Base-by-base conservation (phyloP, 2,113 vertebrate species). In the Phrynocephalus versicolor region DNA sequence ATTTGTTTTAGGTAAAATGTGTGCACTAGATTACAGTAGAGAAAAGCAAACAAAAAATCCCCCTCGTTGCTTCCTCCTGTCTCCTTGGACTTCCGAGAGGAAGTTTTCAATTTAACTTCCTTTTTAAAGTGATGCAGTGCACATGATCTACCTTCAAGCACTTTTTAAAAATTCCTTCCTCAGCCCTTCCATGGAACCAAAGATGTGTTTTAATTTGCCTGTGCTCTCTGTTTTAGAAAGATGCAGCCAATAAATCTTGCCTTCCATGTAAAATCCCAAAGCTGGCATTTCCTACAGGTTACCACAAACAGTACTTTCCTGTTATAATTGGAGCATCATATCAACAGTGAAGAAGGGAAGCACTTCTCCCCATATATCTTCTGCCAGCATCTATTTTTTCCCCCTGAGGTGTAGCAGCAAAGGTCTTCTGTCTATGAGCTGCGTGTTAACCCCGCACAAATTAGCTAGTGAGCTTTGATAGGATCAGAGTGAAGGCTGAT, bases 391-490 rank as follows among this genome's bases (percentile, higher is more conserved):
- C 37, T 83, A 12, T 45, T 78, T 60, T 51, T 39, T 15, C 3
- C 8, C 13, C 23, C 55, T 60, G 69, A 57, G 76, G 75, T 37
- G 33, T 18, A 83, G 57, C 33, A 73, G 57, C 58, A 73, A 79
- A 73, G 69, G 58, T 55, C 37, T 65, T 35, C 41, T 58, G 37
- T 71, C 57, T 73, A 57, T 70, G 76, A 25, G 39, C 21, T 55
- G n/a, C 57, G 3, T 30, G 16, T 55, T 65, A 72, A 83, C 81
- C 67, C 25, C n/a, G 10, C 35, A 57, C 58, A 65, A 83, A 73
- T 87, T 64, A 79, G 45, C 39, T 71, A 23, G 23, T 79, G n/a
- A 65, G 4, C 39, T 73, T 79, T 84, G 86, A 74, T 33, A 78
- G 86, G 81, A n/a, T 87, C 76, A 57, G 67, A 83, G 70, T 23